Conservation (phyloP, 2,888 invertebrate species). For the Zhengitettix transpicula region DNA sequence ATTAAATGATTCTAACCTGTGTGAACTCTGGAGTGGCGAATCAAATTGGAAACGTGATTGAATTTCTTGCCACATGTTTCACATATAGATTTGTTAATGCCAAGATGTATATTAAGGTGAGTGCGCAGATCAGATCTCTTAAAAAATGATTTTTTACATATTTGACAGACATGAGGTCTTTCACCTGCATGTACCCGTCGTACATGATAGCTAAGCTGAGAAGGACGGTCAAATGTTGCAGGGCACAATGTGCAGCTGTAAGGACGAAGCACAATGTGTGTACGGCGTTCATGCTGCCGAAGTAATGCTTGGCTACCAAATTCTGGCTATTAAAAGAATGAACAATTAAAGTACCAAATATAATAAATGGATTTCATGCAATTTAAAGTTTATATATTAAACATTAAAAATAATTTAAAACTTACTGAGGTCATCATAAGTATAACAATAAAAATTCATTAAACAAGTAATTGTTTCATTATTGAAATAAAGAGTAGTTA, state of each 20-base stretch:
- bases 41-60: slow-evolving; percentile 27
- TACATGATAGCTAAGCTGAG: slow-evolving; percentile 23
- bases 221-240: slow-evolving; percentile 22
- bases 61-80: slow-evolving; percentile 26
- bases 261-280: slow-evolving; percentile 4
- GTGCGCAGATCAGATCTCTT: slow-evolving; percentile 24
- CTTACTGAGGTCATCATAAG: no score
- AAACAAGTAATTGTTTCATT: no score
- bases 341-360: background rate
- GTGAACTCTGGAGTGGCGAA: slow-evolving; percentile 23
- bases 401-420: no score
- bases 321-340: background rate
- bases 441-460: no score
- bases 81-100: slow-evolving; percentile 25
- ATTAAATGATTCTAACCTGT: slow-evolving; percentile 18
- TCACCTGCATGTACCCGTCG: slow-evolving; percentile 23
- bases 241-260: slow-evolving; percentile 19
- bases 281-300: slow-evolving; percentile 8
- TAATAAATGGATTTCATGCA: no score
- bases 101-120: slow-evolving; percentile 26
- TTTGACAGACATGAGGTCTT: slow-evolving; percentile 23
- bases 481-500: no score
- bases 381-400: no score
- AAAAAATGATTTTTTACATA: slow-evolving; percentile 18
- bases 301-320: slow-evolving; percentile 9